Conservation (phyloP, 2,113 vertebrate species). For the Lepus timidus region DNA sequence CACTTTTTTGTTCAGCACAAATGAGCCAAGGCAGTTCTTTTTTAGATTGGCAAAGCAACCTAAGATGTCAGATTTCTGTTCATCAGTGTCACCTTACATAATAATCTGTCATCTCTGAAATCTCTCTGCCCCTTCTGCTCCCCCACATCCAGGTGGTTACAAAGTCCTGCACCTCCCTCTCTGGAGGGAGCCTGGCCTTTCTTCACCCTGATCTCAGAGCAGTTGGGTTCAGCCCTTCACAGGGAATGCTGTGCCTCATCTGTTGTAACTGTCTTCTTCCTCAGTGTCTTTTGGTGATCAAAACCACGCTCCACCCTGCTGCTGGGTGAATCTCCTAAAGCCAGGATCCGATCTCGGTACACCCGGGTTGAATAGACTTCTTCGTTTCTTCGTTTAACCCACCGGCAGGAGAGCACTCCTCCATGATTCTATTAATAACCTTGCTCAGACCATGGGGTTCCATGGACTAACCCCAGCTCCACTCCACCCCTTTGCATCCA, state of each 20-base stretch:
- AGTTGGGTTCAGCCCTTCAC: not conserved
- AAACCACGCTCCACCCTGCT: not conserved
- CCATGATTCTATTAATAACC: not conserved
- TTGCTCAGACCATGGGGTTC: not conserved
- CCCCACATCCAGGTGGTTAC: not conserved
- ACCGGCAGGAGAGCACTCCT: not conserved
- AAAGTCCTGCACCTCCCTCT: conserved; percentile 39
- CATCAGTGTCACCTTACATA: conserved; percentile 35
- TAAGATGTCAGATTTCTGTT: conserved; percentile 63
- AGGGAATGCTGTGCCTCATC: not conserved
- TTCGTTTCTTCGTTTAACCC: not conserved
- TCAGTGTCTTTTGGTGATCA: not conserved
- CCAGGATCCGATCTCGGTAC: not conserved
- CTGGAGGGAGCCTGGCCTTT: not conserved
- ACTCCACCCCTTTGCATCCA: not conserved
- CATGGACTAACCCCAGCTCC: not conserved
- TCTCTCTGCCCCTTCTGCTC: not conserved
- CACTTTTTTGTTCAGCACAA: conserved; percentile 47
- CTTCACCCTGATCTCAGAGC: not conserved
- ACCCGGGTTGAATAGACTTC: not conserved
- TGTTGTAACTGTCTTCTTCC: not conserved
- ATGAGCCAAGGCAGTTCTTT: conserved; percentile 20
- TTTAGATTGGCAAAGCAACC: conserved; percentile 18
- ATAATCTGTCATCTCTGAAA: conserved; percentile 57
- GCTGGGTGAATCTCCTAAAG: not conserved